These are phyloP conservation scores for Gavialis gangeticus DNA, from an alignment of 2,113 vertebrate species.

Conservation along the genomic window DNA sequence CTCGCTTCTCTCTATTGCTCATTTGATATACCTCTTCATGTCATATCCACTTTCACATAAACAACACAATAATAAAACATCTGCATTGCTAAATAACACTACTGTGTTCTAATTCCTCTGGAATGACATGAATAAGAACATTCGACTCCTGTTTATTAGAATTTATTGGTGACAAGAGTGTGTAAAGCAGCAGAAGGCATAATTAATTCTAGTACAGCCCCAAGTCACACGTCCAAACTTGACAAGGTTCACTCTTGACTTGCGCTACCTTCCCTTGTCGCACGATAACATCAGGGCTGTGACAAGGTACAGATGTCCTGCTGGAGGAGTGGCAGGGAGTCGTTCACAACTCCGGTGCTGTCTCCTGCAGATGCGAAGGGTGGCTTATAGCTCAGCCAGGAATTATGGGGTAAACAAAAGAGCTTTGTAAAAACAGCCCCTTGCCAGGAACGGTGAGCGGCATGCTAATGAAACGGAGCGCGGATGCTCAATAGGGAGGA, in stretches of 20 bases:
- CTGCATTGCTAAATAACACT: slow-evolving; percentile 80
- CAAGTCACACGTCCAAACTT: slow-evolving; percentile 72
- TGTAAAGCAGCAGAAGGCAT: slow-evolving; percentile 75
- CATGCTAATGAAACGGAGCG: slow-evolving; percentile 47
- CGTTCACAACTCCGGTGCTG: slow-evolving; percentile 1
- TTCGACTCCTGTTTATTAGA: slow-evolving; percentile 79
- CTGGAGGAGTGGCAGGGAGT: slow-evolving; percentile 4
- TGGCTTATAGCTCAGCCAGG: background rate
- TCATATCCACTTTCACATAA: slow-evolving; percentile 79
- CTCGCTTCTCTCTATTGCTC: slow-evolving; percentile 70
- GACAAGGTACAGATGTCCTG: slow-evolving; percentile 59
- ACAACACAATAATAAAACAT: slow-evolving; percentile 79
- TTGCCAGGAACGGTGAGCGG: background rate
- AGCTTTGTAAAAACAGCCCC: background rate
- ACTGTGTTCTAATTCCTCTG: slow-evolving; percentile 81
- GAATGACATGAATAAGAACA: slow-evolving; percentile 78
- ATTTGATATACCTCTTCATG: slow-evolving; percentile 76
- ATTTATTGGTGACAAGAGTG: slow-evolving; percentile 77
- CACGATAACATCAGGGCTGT: background rate
- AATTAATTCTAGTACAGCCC: slow-evolving; percentile 77
- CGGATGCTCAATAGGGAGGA: slow-evolving; percentile 34
- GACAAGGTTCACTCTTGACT: slow-evolving; percentile 72
- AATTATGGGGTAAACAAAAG: background rate
- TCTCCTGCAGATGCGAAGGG: background rate
- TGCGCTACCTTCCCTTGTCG: slow-evolving; percentile 1